A percentile compares a stretch with the other conserved stretches of the same genome.
Evolutionary conservation across 2,888 invertebrate species (phyloP).

Genomic region (Drosophila eohydei): DNA sequence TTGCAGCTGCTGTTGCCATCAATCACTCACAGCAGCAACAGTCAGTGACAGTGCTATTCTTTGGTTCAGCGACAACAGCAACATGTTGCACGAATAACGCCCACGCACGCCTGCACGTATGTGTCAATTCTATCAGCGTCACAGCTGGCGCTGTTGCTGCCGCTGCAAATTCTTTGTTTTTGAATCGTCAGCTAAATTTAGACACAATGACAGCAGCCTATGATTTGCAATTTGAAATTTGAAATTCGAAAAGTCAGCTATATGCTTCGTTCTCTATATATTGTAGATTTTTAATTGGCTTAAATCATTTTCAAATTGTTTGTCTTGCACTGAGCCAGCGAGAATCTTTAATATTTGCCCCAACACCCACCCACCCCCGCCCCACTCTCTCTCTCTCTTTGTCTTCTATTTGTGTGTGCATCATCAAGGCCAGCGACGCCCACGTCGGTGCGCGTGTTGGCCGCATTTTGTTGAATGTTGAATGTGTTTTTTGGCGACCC

Average conservation of each 20-base stretch:
- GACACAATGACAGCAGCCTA: constrained; percentile 68
- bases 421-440: constrained; percentile 64
- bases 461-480: constrained; percentile 74
- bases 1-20: not conserved
- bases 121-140: constrained; percentile 31
- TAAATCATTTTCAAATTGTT: constrained; percentile 76
- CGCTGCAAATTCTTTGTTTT: constrained; percentile 57
- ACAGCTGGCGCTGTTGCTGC: constrained; percentile 17
- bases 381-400: not conserved
- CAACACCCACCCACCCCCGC: not conserved
- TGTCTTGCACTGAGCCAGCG: constrained; percentile 49
- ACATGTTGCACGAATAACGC: constrained; percentile 42
- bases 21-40: not conserved
- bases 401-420: constrained; percentile 11
- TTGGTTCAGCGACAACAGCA: constrained; percentile 13
- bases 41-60: not conserved
- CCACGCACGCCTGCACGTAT: constrained; percentile 16
- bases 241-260: constrained; percentile 30
- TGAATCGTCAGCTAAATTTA: constrained; percentile 67
- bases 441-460: constrained; percentile 67
- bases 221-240: constrained; percentile 62
- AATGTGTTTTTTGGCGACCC: constrained; percentile 15
- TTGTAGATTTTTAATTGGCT: constrained; percentile 69
- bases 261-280: constrained; percentile 5
- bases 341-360: constrained; percentile 23